Base-by-base conservation (phyloP, 2,797 vertebrate genomes). In the Anguilla pacifica region DNA sequence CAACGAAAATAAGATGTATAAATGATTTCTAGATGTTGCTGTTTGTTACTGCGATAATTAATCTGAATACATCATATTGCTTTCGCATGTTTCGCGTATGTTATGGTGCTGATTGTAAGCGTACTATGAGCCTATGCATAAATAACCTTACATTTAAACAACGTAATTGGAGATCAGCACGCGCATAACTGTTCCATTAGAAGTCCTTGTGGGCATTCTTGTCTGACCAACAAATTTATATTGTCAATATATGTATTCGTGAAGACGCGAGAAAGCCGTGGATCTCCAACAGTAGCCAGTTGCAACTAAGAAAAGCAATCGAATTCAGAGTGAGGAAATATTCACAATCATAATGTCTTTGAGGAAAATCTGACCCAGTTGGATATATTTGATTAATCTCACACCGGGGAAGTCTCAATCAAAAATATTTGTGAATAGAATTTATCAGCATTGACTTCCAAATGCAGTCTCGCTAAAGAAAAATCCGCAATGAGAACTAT, bases 221-320 rank as follows among this genome's bases (percentile, higher is more conserved):
- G 51, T 83, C n/a, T 83, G 43, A 83, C 3, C 6, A n/a, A 28
- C 0, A 57, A 6, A 35, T 84, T 9, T 6, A 10, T 15, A 83
- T 83, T 53, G 82, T 53, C 25, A 82, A 82, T 53, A 53, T 55
- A n/a, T 31, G 9, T 46, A n/a, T 11, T 35, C 22, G 13, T 85
- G 31, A 61, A 35, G 57, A 59, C 57, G 5, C 46, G 57, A 13
- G 2, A 46, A 39, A 64, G 35, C 31, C 22, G 7, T 49, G 79
- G 15, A n/a, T 46, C 35, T 85, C 35, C 31, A 31, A 28, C 11
- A 13, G 55, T 61, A 61, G 35, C 83, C 28, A 85, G 59, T 39
- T 28, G 28, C 83, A 84, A 55, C 82, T 55, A 55, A 81, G 77
- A 46, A 83, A 51, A 22, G 59, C 61, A n/a, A 49, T 70, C 31